phyloP scores from a whole-genome alignment of 2,113 vertebrate species.

The Salvelinus namaycush region DNA sequence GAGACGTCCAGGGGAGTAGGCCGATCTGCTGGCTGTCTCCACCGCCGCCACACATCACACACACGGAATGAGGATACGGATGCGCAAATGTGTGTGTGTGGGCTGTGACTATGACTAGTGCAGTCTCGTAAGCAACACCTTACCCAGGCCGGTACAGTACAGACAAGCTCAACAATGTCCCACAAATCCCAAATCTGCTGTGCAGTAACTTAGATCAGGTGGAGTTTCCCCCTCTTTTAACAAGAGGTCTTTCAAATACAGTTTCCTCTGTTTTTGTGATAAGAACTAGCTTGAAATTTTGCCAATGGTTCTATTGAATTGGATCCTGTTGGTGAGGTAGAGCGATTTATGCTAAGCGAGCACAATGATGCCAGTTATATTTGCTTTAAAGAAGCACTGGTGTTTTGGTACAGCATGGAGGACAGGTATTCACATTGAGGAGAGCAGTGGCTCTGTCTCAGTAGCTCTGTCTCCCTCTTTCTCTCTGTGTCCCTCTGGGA shows the following conservation, averaged over 20 bases:
- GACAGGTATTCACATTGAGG: background rate
- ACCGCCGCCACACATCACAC: background rate
- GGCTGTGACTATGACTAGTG: background rate
- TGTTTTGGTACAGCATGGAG: background rate
- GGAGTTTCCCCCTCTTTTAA: background rate
- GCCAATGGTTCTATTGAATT: too few relatives aligned
- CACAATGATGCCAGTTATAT: too few relatives aligned
- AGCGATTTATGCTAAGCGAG: too few relatives aligned
- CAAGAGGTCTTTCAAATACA: too few relatives aligned
- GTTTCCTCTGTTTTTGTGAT: too few relatives aligned
- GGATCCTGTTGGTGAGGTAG: too few relatives aligned
- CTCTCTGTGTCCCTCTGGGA: too few relatives aligned
- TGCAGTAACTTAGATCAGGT: background rate
- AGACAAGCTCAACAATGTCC: background rate
- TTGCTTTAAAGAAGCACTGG: background rate
- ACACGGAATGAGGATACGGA: too few relatives aligned
- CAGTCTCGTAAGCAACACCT: background rate
- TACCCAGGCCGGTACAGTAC: background rate
- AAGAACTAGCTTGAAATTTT: too few relatives aligned
- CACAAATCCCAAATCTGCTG: background rate
- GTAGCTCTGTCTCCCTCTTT: too few relatives aligned
- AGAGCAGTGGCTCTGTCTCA: too few relatives aligned
- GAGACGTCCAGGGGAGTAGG: conserved; percentile 17
- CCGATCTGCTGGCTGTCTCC: background rate
- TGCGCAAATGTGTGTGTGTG: too few relatives aligned